Base-by-base conservation (phyloP, 2,888 invertebrate species). In the Poecilus cupreus region DNA sequence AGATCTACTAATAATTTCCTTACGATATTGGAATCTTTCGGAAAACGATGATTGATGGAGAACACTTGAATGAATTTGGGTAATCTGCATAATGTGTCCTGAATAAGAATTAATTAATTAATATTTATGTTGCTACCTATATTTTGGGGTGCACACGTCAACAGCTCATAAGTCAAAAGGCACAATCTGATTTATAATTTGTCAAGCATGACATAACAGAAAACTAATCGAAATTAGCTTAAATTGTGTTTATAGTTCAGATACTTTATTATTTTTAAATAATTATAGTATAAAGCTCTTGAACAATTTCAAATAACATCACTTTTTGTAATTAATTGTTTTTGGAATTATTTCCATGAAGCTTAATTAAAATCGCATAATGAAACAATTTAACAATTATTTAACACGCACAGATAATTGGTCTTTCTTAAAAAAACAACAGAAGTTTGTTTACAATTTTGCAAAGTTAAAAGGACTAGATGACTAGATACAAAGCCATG, bases 181-280 rank as follows among this genome's bases (percentile, higher is more conserved):
- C 11, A 10, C 68, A 68, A 68, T 68, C 68, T 68, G 68, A 68
- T 68, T 60, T 39, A 39, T 39, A 68, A 68, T 68, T 68, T 68
- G 68, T 68, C 68, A 68, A 39, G 0, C 18, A 16, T 26, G 32
- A 68, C 68, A 37, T 68, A 10, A 39, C 18, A 20, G 0, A 64
- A 13, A 68, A 60, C 60, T 26, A 32, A 22, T 11, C 20, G 4
- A 60, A 60, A 60, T 60, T 26, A 26, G 26, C n/a, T 10, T 26
- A 26, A 26, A 26, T 43, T n/a, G 3, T 43, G 11, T 11, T 43
- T 43, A 43, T n/a, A 43, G n/a, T n/a, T n/a, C n/a, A n/a, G n/a
- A n/a, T n/a, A n/a, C n/a, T n/a, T n/a, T 32, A 32, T 32, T 32
- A n/a, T 24, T 4, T 24, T 57, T 10, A 57, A 22, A 60, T 26